Base-by-base conservation (phyloP, 2,113 vertebrate species). In the Coregonus clupeaformis region DNA sequence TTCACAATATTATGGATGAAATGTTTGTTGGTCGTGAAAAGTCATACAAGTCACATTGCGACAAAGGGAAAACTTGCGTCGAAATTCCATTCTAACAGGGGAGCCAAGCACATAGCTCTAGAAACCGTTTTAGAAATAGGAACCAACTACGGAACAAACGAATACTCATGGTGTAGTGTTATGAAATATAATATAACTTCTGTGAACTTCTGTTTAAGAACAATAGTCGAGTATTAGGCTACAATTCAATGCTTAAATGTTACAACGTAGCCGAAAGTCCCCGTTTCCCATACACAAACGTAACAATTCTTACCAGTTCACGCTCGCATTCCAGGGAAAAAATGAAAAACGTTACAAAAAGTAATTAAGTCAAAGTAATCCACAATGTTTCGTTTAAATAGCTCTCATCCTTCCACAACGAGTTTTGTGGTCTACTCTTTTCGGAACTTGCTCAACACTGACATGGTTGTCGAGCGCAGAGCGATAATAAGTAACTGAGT, bases 401-500 rank as follows among this genome's bases (percentile, higher is more conserved):
- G 49, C 84, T 77, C 71, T 88, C 81, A 83, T 88, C 72, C 42
- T 77, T 68, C 36, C 63, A 84, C 79, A 36, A 57, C 66, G 66
- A 72, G 32, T 68, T 68, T 72, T 55, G 66, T 66, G 69, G 4
- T 80, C 82, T 55, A 22, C n/a, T 67, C 63, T n/a, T 25, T 78
- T 77, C 65, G 20, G 30, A 60, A 73, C 81, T 83, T 25, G 69
- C 49, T 71, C 47, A n/a, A 76, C 85, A 88, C 82, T 88, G 86
- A 88, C 91, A 78, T 88, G 89, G 85, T 72, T 87, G 81, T 77
- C 80, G 84, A 71, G 83, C 71, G 84, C 84, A 82, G 85, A 85
- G 91, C 86, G 92, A 93, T 92, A 93, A 93, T 94, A 92, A 94
- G 91, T 89, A 91, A 92, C 91, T 82, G 90, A 91, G 89, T 86